Conservation (phyloP, 2,797 vertebrate genomes). For the Agapornis canus region DNA sequence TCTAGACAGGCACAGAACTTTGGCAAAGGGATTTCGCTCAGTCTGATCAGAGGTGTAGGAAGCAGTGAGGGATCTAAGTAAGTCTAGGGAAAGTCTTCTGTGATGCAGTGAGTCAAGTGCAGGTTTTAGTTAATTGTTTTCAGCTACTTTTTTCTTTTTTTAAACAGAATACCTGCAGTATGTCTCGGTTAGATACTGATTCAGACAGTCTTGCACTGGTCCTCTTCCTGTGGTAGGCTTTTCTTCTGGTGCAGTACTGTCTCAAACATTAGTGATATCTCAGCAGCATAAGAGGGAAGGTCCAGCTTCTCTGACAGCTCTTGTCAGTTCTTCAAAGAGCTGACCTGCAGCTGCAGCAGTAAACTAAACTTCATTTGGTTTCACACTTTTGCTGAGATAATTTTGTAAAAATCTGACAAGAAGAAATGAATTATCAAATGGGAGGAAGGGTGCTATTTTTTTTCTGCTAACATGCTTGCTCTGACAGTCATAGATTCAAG, state of each 20-base stretch:
- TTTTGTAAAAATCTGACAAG: neutral
- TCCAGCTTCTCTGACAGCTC: neutral
- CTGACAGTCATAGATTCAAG: slow-evolving; percentile 80
- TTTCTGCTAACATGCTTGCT: slow-evolving; percentile 69
- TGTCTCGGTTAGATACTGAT: neutral
- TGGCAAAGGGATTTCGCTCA: neutral
- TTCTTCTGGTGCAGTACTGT: neutral
- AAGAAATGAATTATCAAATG: neutral
- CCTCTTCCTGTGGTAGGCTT: neutral
- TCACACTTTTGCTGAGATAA: neutral
- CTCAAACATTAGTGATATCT: neutral
- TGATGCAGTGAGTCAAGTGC: neutral
- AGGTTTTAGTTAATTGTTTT: neutral
- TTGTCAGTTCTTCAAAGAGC: neutral
- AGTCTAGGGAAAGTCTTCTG: neutral
- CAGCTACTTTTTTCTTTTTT: neutral
- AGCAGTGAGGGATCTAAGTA: neutral
- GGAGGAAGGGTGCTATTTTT: neutral
- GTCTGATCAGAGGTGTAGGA: neutral
- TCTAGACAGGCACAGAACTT: neutral
- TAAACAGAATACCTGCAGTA: neutral
- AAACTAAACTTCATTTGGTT: neutral
- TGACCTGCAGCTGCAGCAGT: neutral
- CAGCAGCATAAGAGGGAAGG: neutral
- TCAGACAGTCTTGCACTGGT: neutral